Evolutionary conservation across 1,140 invertebrate species (phyloP).

Genomic region (Drosophila bipectinata): DNA sequence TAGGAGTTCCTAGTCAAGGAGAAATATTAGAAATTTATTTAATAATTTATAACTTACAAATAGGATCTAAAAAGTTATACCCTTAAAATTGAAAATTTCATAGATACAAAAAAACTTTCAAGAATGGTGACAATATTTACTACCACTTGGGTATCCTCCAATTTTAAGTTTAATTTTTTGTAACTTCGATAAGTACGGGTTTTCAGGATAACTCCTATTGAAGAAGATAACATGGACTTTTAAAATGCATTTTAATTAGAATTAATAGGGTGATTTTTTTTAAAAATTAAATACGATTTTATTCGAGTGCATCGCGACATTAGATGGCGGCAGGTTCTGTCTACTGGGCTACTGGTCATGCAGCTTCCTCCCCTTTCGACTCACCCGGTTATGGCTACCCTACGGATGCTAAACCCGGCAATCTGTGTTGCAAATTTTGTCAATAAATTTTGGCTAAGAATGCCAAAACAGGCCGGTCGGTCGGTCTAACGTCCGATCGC

Average conservation of each 20-base stretch:
- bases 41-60: too few relatives aligned
- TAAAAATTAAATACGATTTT: not conserved
- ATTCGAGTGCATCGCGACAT: conserved; percentile 11
- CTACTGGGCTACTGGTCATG: conserved; percentile 69
- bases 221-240: too few relatives aligned
- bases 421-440: conserved; percentile 79
- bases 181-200: too few relatives aligned
- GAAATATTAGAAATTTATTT: too few relatives aligned
- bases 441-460: conserved; percentile 76
- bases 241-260: not conserved
- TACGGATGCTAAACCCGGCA: conserved; percentile 26
- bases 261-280: not conserved
- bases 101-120: too few relatives aligned
- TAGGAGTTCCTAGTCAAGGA: not conserved
- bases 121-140: too few relatives aligned
- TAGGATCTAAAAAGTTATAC: too few relatives aligned
- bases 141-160: too few relatives aligned
- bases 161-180: too few relatives aligned
- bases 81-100: too few relatives aligned
- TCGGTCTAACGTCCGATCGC: not conserved
- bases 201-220: too few relatives aligned
- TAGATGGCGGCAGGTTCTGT: conserved; percentile 63
- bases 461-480: conserved; percentile 66
- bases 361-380: conserved; percentile 37
- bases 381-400: conserved; percentile 19